Evolutionary conservation across 2,113 vertebrate species (phyloP).

Genomic region (Hemichromis elongatus): DNA sequence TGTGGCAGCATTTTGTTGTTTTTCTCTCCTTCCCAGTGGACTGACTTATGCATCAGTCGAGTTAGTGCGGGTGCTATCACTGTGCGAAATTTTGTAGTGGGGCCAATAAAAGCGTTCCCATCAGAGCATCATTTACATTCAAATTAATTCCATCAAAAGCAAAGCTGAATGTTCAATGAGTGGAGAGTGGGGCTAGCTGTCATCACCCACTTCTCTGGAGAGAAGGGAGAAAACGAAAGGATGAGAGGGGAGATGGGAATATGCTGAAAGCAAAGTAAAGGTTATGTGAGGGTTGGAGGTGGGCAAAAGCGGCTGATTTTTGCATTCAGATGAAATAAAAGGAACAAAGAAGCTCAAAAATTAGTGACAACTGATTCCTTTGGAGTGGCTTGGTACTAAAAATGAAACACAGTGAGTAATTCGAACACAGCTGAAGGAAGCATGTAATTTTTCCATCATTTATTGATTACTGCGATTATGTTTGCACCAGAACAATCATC

Average conservation of each 20-base stretch:
- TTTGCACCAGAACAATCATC: slow-evolving; percentile 43
- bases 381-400: background rate
- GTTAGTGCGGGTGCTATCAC: background rate
- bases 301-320: background rate
- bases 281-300: background rate
- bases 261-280: background rate
- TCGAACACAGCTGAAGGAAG: background rate
- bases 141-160: slow-evolving; percentile 71
- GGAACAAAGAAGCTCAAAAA: background rate
- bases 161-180: slow-evolving; percentile 55
- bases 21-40: background rate
- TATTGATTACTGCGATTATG: slow-evolving; percentile 5
- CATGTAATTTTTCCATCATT: background rate
- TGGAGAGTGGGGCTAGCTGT: slow-evolving; percentile 29
- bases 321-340: background rate
- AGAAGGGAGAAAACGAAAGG: background rate
- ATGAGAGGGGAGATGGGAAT: background rate
- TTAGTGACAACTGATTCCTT: background rate
- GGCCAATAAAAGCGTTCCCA: slow-evolving; percentile 44
- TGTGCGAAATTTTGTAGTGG: background rate
- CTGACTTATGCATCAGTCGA: background rate
- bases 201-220: slow-evolving; percentile 20
- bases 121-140: slow-evolving; percentile 62
- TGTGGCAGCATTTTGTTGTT: slow-evolving; percentile 3
- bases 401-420: background rate